phyloP scores from a whole-genome alignment of 2,113 vertebrate genomes.

The Plestiodon gilberti region DNA sequence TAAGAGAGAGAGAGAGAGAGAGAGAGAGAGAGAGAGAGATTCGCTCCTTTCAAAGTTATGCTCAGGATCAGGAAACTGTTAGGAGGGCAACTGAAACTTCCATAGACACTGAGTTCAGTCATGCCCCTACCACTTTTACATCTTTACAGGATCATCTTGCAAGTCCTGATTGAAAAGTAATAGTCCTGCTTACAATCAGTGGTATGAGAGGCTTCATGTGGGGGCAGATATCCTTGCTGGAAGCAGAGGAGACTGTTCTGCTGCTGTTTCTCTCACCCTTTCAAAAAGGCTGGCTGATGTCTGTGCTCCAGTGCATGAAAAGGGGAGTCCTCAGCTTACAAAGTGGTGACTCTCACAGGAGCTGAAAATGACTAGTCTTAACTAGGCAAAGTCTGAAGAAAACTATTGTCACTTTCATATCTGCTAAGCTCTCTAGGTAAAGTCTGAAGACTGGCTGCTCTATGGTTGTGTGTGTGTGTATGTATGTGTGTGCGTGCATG shows the following conservation, averaged over 20 bases:
- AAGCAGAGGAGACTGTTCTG: not conserved
- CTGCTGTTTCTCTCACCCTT: not conserved
- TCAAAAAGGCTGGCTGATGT: not conserved
- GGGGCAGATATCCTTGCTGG: not conserved
- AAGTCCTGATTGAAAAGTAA: not conserved
- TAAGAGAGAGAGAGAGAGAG: no score
- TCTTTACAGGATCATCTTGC: not conserved
- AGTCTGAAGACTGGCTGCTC: not conserved
- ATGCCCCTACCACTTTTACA: not conserved
- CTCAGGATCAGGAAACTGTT: not conserved
- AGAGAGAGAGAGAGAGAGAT: no score
- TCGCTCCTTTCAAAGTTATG: not conserved
- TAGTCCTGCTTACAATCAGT: not conserved
- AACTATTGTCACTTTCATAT: not conserved
- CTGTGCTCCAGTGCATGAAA: not conserved
- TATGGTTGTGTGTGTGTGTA: not conserved
- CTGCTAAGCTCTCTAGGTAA: not conserved
- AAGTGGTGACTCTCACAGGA: not conserved
- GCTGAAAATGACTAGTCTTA: not conserved
- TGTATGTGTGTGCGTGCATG: not conserved
- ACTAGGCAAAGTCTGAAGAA: not conserved
- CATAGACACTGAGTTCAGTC: not conserved
- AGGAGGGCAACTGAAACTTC: not conserved
- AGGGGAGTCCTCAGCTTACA: not conserved
- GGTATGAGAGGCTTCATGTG: not conserved